A percentile compares a stretch with the other conserved stretches of the same genome.
These are phyloP conservation scores for Lophotriccus pileatus DNA, from an alignment of 2,797 vertebrate species.

Conservation along the genomic window DNA sequence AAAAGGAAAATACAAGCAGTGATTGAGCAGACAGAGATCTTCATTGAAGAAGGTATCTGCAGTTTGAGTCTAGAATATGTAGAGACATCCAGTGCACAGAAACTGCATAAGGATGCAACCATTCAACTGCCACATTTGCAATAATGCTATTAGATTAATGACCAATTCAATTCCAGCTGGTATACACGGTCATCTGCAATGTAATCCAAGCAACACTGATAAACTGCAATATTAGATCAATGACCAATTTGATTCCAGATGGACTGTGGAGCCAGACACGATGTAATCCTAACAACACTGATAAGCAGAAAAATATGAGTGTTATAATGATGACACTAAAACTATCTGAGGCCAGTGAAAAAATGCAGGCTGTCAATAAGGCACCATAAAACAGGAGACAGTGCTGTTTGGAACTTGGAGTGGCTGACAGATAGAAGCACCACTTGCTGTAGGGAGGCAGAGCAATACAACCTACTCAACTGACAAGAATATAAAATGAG, in stretches of 20 bases:
- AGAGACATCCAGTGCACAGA: neutral
- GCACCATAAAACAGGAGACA: neutral
- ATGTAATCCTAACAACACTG: slow-evolving; percentile 8
- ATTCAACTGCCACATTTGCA: neutral
- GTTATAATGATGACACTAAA: neutral
- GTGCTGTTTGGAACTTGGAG: neutral
- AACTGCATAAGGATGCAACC: neutral
- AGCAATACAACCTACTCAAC: neutral
- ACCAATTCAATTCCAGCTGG: slow-evolving; percentile 20
- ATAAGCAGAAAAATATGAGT: slow-evolving; percentile 34
- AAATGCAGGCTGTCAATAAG: slow-evolving; percentile 19
- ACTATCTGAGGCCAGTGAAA: neutral
- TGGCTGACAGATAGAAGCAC: neutral
- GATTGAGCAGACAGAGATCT: neutral
- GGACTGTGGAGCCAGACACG: slow-evolving; percentile 14
- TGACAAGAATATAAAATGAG: neutral
- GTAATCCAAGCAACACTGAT: slow-evolving; percentile 17
- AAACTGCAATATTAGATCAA: slow-evolving; percentile 55
- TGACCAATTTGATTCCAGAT: slow-evolving; percentile 50
- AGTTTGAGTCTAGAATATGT: neutral
- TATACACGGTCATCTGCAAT: neutral
- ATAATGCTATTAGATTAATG: slow-evolving; percentile 30
- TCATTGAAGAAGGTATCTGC: neutral
- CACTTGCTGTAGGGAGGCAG: neutral
- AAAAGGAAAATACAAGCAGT: neutral